A percentile compares a stretch with the other conserved stretches of the same genome.
phyloP scores from a whole-genome alignment of 2,888 invertebrate genomes.

The Tridacna crocea region DNA sequence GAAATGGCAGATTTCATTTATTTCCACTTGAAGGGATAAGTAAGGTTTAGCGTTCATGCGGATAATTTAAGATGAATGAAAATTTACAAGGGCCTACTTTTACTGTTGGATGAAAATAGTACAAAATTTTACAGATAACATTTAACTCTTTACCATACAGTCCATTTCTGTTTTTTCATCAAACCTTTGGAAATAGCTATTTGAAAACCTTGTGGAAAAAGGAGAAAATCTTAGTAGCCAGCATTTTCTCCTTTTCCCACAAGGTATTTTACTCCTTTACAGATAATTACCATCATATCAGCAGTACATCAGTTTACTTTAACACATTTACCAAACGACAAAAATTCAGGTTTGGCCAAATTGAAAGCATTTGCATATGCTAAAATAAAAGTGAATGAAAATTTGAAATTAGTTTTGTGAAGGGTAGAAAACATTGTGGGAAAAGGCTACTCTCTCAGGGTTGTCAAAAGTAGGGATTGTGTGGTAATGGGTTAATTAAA shows the following conservation, averaged over 20 bases:
- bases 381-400: too few relatives aligned
- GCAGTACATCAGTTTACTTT: too few relatives aligned
- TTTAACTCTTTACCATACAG: background rate
- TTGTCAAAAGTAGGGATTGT: too few relatives aligned
- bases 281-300: too few relatives aligned
- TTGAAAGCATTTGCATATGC: too few relatives aligned
- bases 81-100: slow-evolving; percentile 1
- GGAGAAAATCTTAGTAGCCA: background rate
- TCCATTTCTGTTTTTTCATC: background rate
- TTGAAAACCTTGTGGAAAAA: too few relatives aligned
- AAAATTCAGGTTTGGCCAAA: too few relatives aligned
- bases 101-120: slow-evolving; percentile 1
- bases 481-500: too few relatives aligned
- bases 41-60: slow-evolving; percentile 2
- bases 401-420: too few relatives aligned
- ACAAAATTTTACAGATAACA: background rate
- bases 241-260: slow-evolving; percentile 1
- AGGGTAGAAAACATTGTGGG: too few relatives aligned
- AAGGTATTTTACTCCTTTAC: background rate
- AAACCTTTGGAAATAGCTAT: background rate
- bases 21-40: background rate
- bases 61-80: slow-evolving; percentile 15
- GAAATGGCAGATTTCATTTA: background rate
- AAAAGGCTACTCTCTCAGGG: too few relatives aligned
- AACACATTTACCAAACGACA: too few relatives aligned